A percentile compares a stretch with the other conserved stretches of the same genome.
Evolutionary conservation across 2,797 vertebrate genomes (phyloP).

Genomic region (Nyctibius grandis): DNA sequence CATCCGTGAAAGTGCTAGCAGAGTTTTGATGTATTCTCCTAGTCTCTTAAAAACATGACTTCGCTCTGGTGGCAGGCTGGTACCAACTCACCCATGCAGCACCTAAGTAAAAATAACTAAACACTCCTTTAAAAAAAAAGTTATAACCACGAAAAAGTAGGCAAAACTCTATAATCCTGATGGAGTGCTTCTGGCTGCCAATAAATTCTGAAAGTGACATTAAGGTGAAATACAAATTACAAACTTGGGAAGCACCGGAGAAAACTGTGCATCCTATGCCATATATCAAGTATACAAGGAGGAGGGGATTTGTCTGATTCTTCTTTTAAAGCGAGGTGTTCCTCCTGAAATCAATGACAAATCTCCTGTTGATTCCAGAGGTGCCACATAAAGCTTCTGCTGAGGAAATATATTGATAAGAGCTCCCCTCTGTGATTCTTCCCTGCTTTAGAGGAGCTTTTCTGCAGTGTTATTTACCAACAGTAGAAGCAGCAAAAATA

Average conservation of each 20-base stretch:
- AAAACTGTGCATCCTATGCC: constrained; percentile 46
- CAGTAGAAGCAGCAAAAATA: not conserved
- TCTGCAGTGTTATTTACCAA: not conserved
- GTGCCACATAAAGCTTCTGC: not conserved
- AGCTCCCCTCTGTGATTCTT: not conserved
- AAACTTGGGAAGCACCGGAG: constrained; percentile 25
- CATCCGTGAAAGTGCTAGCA: constrained; percentile 65
- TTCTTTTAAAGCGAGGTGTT: not conserved
- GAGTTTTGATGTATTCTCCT: constrained; percentile 67
- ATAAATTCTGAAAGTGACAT: constrained; percentile 60
- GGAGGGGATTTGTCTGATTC: not conserved
- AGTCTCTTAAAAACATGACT: constrained; percentile 65
- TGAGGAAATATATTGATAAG: not conserved
- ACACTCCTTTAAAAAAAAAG: constrained; percentile 28
- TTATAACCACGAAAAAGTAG: constrained; percentile 54
- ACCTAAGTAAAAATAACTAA: constrained; percentile 52
- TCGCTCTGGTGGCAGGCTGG: constrained; percentile 44
- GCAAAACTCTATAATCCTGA: constrained; percentile 60
- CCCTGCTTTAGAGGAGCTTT: not conserved
- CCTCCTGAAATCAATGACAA: constrained; percentile 15
- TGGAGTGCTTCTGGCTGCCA: constrained; percentile 58
- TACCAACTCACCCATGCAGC: constrained; percentile 22
- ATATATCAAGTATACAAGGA: constrained; percentile 1
- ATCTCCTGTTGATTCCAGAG: not conserved
- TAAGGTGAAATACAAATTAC: constrained; percentile 65